Base-by-base conservation (phyloP, 2,797 vertebrate species). In the Semotilus atromaculatus region DNA sequence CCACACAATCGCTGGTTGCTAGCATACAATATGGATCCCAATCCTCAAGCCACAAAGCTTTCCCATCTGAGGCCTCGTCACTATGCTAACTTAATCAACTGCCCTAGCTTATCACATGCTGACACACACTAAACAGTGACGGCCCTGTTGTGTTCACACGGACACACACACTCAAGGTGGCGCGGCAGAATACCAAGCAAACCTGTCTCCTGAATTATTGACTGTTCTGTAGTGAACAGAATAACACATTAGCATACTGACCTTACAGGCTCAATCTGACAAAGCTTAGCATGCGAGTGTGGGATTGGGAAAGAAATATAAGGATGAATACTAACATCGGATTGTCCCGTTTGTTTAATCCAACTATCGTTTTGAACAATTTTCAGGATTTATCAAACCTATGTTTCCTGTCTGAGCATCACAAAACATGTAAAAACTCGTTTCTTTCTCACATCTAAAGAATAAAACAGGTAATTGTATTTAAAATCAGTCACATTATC, bases 191-290 rank as follows among this genome's bases (percentile, higher is more conserved):
- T 95, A 93, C 93, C 94, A 95, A 96, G 94, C 93, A 95, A 95
- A 94, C 93, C 93, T 91, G 92, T 90, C 92, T 94, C 91, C 88
- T 95, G 94, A 95, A 96, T 95, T 95, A 96, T 95, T 95, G 93
- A 95, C 90, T 87, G 73, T 70, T 84, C 93, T 89, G 91, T 91
- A 93, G 93, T 80, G 90, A 92, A 92, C 89, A 79, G 92, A 88
- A 90, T 91, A 86, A 64, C 68, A 29, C 85, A 95, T 96, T 95
- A 95, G 92, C 94, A 95, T 94, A 94, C 84, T 86, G 92, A 92
- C 93, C 93, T 93, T 92, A 93, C 92, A 93, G 93, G 93, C 89
- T 92, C 91, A 94, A 93, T 94, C 93, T 94, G 93, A 86, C 68
- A 73, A 34, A 43, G 64, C 79, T 83, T 60, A 29, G 31, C 21